Percentiles rank a stretch among this genome's conserved stretches.
Conservation (phyloP, 53 echinoderm and acorn worm species). For the Actinopyga echinites region DNA sequence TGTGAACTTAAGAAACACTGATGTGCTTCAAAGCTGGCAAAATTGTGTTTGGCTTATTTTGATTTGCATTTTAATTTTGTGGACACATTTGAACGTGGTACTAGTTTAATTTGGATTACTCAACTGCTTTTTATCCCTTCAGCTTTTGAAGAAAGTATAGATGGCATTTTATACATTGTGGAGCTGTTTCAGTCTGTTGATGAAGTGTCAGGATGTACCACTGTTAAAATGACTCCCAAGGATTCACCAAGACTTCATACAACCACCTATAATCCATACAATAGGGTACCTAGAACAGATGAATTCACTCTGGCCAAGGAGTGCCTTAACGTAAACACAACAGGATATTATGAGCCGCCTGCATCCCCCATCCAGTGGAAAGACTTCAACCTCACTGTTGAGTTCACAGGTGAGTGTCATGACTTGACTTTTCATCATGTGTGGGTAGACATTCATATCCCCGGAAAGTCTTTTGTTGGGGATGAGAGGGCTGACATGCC, state of each 20-base stretch:
- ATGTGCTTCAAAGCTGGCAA: no score
- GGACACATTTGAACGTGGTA: no score
- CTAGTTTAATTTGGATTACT: no score
- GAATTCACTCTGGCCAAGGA: conserved; percentile 60
- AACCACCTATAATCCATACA: conserved; percentile 68
- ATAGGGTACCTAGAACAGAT: conserved; percentile 50
- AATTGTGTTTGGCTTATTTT: no score
- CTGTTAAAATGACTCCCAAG: conserved; percentile 52
- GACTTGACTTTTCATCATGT: no score
- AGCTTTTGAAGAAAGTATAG: conserved; percentile 45
- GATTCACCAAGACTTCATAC: conserved; percentile 25
- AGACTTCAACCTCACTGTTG: conserved; percentile 63
- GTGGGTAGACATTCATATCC: no score
- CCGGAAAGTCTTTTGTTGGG: no score
- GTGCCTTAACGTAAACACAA: conserved; percentile 76
- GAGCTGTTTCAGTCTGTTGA: conserved; percentile 47
- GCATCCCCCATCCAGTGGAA: conserved; percentile 63
- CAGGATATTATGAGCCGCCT: conserved; percentile 56
- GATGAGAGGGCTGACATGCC: no score
- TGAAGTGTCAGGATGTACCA: conserved; percentile 46
- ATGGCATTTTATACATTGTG: conserved; percentile 52
- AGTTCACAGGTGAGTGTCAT: conserved; percentile 41
- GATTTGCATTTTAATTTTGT: no score
- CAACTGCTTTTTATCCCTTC: no score
- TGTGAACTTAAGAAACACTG: no score